phyloP scores from a whole-genome alignment of 2,113 vertebrate genomes.

The Guaruba guarouba region DNA sequence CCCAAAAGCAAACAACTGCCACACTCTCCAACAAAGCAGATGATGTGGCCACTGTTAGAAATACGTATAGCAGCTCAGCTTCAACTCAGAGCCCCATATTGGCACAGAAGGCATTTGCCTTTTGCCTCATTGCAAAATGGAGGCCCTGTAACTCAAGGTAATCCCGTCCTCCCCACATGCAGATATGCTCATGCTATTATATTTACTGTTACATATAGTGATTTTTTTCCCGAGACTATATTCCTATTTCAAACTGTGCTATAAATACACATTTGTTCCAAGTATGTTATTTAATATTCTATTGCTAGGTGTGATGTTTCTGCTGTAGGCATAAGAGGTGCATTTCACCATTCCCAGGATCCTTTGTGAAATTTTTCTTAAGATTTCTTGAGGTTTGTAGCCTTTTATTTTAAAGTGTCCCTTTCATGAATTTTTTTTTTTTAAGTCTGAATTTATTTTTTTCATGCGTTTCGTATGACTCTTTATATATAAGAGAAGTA shows the following conservation, averaged over 20 bases:
- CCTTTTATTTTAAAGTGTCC: not conserved
- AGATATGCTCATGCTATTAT: not conserved
- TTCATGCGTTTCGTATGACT: not conserved
- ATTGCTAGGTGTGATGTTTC: not conserved
- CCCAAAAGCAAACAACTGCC: accelerated
- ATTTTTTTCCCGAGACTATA: not conserved
- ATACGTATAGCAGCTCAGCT: not conserved
- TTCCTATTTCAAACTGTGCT: not conserved
- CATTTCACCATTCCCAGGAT: not conserved
- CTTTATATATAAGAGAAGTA: not conserved
- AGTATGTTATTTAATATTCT: not conserved
- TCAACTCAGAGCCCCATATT: not conserved
- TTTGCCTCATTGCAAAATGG: not conserved
- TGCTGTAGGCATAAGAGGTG: not conserved
- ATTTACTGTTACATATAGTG: not conserved
- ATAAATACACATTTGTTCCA: not conserved
- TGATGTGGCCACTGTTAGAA: not conserved
- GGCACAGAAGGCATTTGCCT: not conserved
- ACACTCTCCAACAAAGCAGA: accelerated
- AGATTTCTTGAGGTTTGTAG: not conserved
- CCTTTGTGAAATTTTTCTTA: not conserved
- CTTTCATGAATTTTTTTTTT: not conserved
- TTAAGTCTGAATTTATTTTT: not conserved
- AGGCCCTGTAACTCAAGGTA: not conserved
- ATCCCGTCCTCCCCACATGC: not conserved